Base-by-base conservation (phyloP, 2,888 invertebrate species). In the Bellardia pandia region DNA sequence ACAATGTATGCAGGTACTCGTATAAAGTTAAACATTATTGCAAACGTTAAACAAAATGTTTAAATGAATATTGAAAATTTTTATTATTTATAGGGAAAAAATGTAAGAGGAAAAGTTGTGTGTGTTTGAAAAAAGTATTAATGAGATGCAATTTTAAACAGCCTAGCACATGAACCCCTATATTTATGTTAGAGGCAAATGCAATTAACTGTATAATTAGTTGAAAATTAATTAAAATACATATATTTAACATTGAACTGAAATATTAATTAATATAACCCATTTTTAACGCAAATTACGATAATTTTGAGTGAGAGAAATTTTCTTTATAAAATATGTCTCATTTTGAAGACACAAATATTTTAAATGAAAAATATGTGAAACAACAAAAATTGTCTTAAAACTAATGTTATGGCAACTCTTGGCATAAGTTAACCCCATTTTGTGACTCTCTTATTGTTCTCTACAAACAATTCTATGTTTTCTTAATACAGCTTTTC, bases 1-100 rank as follows among this genome's bases (percentile, higher is more conserved):
- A 69, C 4, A 48, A 30, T 5, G 62, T 4, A 53, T 13, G 14
- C 2, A n/a, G n/a, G 0, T 8, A 23, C 23, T 23, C 23, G 23
- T 23, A 51, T 40, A 9, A 42, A 53, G 16, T 40, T 37, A 11
- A 62, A 60, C 85, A 85, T 85, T 23, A 1, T 56, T 53, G 11
- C n/a, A 0, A 58, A 16, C 0, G 11, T n/a, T 58, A 45, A 33
- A 14, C 30, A 51, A 62, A 42, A 53, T 56, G 45, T 56, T 40
- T 83, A 66, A 84, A 48, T 84, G 40, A 16, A 51, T 56, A 37
- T 71, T 45, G 13, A 33, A 64, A 40, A 48, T 45, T 9, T 30
- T 71, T 51, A 11, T 42, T 72, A 60, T 85, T 68, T 85, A 78
- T 85, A 79, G 60, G 13, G 16, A 68, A 72, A 6, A 4, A 53